Base-by-base conservation (phyloP, 2,797 vertebrate species). In the Setipinna tenuifilis region DNA sequence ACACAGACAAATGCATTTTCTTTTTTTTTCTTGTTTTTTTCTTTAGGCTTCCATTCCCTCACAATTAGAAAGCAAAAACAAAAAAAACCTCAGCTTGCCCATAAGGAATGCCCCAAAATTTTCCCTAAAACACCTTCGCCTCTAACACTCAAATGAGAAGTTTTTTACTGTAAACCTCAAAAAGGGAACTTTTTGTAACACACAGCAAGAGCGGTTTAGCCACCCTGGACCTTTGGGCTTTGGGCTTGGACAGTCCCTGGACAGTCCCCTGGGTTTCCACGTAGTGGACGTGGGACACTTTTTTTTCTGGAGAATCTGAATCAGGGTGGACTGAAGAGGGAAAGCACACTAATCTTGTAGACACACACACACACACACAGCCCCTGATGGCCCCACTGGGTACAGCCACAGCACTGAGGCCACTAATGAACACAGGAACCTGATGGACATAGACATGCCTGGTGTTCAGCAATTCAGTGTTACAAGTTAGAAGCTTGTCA, bases 1-100 rank as follows among this genome's bases (percentile, higher is more conserved):
- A 91, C 87, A 93, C 88, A 87, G 44, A 86, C 81, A 88, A 81
- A 87, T 85, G 85, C 82, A 59, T 83, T 82, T 82, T 35, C 28
- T 61, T 3, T 61, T 61, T 28, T 68, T 65, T 1, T 62, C 23
- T 65, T 65, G 4, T 28, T 23, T 28, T 28, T 71, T 17, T 71
- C 84, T 85, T 78, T 44, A 61, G 84, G 78, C 85, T 81, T 71
- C 28, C 31, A 59, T 85, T 59, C 57, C 85, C n/a, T 82, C 68
- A 81, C 48, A 89, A 59, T 31, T 68, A 65, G 17, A 46, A 48
- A 41, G 85, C 41, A 81, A 80, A 85, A 58, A n/a, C n/a, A 41
- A 65, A 3, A 48, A 54, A 14, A 12, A 78, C 71, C 12, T n/a
- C 21, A 21, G 59, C 82, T 59, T 50, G 28, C 54, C 65, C 65